Conservation (phyloP, 92 coral and sea anemone species). For the Micromussa lordhowensis region DNA sequence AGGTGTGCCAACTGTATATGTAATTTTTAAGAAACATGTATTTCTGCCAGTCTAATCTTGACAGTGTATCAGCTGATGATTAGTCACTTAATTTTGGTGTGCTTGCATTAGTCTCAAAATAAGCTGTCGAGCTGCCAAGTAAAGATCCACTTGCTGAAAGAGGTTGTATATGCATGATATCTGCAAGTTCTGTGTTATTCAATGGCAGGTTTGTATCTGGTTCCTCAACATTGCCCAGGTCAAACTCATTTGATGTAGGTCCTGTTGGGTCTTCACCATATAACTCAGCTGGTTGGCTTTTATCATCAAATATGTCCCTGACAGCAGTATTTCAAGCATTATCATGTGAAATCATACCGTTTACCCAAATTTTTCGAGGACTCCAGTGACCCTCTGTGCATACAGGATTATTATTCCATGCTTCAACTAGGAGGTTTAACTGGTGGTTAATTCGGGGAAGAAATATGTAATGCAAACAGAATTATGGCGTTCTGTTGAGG, state of each 20-base stretch:
- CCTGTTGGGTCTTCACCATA: conserved; percentile 48
- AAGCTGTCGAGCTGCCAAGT: conserved; percentile 12
- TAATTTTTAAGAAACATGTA: too few relatives aligned
- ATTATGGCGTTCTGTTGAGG: too few relatives aligned
- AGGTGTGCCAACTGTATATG: too few relatives aligned
- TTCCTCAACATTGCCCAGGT: too few relatives aligned
- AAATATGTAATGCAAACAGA: conserved; percentile 28
- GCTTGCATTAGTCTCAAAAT: conserved; percentile 18
- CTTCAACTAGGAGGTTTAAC: not conserved
- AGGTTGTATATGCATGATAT: conserved; percentile 9
- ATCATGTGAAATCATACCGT: too few relatives aligned
- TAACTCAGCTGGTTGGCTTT: too few relatives aligned
- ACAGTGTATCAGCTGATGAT: too few relatives aligned
- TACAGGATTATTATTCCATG: conserved; percentile 30
- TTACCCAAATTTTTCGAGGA: not conserved
- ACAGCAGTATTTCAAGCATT: not conserved
- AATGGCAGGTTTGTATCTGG: too few relatives aligned
- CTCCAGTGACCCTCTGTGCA: not conserved
- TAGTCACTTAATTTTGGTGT: conserved; percentile 10
- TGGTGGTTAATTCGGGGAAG: conserved; percentile 16
- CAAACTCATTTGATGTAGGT: not conserved
- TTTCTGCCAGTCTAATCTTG: too few relatives aligned
- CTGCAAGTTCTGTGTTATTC: too few relatives aligned
- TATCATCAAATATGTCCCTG: conserved; percentile 24
- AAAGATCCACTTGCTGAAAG: conserved; percentile 32